These are phyloP conservation scores for Ctenodactylus gundi DNA, from an alignment of 2,113 vertebrate genomes.

Conservation along the genomic window DNA sequence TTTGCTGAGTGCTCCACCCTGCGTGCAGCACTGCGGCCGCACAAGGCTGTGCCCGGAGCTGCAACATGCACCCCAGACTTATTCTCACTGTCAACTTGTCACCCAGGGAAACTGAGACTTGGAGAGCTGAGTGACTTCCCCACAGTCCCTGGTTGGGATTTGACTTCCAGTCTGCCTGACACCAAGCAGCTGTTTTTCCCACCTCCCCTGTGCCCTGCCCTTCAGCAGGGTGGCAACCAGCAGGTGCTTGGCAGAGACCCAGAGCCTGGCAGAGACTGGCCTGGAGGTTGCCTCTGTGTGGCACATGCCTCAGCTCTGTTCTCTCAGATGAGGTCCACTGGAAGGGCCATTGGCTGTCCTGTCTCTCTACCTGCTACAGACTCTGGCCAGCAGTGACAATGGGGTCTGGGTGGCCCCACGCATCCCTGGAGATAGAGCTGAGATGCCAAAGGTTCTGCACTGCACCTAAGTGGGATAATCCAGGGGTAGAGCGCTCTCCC, in stretches of 20 bases:
- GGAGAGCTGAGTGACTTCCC: neutral
- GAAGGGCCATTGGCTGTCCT: neutral
- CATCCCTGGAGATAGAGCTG: neutral
- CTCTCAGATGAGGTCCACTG: neutral
- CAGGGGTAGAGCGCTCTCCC: neutral
- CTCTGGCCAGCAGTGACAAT: rapidly evolving
- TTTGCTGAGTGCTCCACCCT: rapidly evolving
- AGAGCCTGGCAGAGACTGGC: neutral
- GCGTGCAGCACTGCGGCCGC: rapidly evolving
- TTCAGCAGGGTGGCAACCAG: rapidly evolving
- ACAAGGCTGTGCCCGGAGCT: rapidly evolving
- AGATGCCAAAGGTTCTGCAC: neutral
- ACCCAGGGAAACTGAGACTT: neutral
- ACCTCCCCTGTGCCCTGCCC: neutral
- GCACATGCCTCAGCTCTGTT: neutral
- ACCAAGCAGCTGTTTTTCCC: neutral
- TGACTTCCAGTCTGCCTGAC: neutral
- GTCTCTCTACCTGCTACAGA: rapidly evolving
- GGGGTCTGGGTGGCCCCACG: neutral
- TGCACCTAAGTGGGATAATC: neutral
- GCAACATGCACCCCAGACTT: neutral
- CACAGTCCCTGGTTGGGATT: neutral
- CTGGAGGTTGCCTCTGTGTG: neutral
- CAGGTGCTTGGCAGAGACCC: neutral
- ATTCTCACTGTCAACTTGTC: neutral